Percentiles rank a stretch among this genome's conserved stretches.
phyloP scores from a whole-genome alignment of 2,888 invertebrate species.

The Morpho helenor region DNA sequence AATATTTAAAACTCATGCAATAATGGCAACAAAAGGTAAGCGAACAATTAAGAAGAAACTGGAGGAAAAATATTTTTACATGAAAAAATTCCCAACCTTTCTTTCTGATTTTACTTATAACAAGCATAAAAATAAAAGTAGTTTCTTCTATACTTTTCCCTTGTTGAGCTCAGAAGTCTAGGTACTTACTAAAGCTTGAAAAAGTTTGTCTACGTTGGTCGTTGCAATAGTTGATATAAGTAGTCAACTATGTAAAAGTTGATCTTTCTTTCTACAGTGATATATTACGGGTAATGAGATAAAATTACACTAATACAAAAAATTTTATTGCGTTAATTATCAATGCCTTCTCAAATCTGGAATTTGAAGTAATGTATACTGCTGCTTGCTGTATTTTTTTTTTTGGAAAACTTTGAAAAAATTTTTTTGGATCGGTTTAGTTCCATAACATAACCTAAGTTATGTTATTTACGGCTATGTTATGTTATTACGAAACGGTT shows the following conservation, averaged over 20 bases:
- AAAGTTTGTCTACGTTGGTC: slow-evolving; percentile 20
- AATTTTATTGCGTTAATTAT: too few species aligned
- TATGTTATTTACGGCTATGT: too few species aligned
- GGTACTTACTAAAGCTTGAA: slow-evolving; percentile 27
- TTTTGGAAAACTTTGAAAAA: too few species aligned
- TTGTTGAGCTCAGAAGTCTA: slow-evolving; percentile 23
- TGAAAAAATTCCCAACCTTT: neutral
- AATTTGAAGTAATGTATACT: too few species aligned
- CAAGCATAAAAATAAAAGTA: slow-evolving; percentile 5
- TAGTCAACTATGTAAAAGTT: slow-evolving; percentile 7
- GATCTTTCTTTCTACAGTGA: too few species aligned
- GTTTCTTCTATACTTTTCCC: slow-evolving; percentile 24
- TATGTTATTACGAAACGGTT: too few species aligned
- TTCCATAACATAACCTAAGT: too few species aligned
- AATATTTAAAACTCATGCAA: neutral
- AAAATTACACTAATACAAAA: too few species aligned
- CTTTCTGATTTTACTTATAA: slow-evolving; percentile 4
- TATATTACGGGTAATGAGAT: too few species aligned
- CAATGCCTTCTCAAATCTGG: too few species aligned
- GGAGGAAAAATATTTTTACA: neutral
- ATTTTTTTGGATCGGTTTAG: too few species aligned
- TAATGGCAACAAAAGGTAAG: neutral
- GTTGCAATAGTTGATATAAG: slow-evolving; percentile 46
- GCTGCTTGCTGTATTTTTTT: too few species aligned
- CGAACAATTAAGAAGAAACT: neutral